A percentile compares a stretch with the other conserved stretches of the same genome.
Conservation (phyloP, 2,113 vertebrate genomes). For the Brachionichthys hirsutus region DNA sequence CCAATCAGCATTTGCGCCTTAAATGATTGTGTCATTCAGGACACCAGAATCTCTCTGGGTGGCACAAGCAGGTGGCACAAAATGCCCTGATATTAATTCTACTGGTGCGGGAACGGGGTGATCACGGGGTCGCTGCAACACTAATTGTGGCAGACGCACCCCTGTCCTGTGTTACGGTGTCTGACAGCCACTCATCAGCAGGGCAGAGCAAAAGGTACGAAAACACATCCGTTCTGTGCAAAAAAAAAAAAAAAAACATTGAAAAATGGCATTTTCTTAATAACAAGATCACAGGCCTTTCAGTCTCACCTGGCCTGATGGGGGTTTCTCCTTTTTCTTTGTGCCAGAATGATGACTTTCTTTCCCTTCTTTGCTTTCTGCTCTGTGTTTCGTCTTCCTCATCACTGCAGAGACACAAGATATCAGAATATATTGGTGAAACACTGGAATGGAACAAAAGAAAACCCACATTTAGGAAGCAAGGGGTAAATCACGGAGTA, state of each 20-base stretch:
- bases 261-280: no score
- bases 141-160: not conserved
- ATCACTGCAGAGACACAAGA: conserved; percentile 33
- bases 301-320: conserved; percentile 44
- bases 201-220: no score
- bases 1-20: conserved; percentile 43
- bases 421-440: not conserved
- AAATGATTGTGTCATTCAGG: conserved; percentile 46
- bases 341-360: conserved; percentile 47
- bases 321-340: conserved; percentile 66
- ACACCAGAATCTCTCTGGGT: conserved; percentile 11
- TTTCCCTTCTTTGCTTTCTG: conserved; percentile 59
- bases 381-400: conserved; percentile 51
- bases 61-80: conserved; percentile 15
- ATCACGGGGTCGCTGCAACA: not conserved
- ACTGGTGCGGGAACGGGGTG: not conserved
- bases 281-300: not conserved
- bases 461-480: not conserved
- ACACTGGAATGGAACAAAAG: not conserved
- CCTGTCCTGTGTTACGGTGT: not conserved
- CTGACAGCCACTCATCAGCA: no score
- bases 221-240: no score
- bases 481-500: not conserved
- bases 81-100: not conserved
- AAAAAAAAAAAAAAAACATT: no score